Conservation (phyloP, 2,888 invertebrate species). For the Platypus cylindrus region DNA sequence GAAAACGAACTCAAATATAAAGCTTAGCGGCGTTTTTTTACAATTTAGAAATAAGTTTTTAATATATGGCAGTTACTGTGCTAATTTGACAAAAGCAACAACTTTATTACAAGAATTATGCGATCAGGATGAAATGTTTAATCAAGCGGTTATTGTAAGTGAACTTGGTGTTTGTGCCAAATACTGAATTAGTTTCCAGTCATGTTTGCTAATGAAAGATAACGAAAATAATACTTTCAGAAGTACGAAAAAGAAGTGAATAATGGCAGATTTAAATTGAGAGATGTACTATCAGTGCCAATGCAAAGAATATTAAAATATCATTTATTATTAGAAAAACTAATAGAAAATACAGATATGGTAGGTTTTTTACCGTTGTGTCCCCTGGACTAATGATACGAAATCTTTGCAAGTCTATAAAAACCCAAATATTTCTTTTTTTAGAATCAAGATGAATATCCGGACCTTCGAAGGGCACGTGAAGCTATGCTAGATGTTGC, state of each 20-base stretch:
- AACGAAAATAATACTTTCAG: too few relatives aligned
- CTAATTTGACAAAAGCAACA: conserved; percentile 84
- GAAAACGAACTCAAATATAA: conserved; percentile 45
- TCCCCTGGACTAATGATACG: too few relatives aligned
- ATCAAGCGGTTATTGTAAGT: conserved; percentile 56
- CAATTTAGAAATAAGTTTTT: conserved; percentile 83
- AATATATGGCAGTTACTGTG: conserved; percentile 92
- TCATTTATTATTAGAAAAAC: conserved; percentile 81
- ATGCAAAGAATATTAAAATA: conserved; percentile 98
- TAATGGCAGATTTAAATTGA: conserved; percentile 85
- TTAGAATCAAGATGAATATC: conserved; percentile 74
- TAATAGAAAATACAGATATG: conserved; percentile 74
- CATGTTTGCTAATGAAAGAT: too few relatives aligned
- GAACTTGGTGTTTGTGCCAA: neutral
- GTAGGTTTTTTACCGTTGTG: conserved; percentile 43
- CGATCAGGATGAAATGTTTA: conserved; percentile 49
- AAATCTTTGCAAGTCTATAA: too few relatives aligned
- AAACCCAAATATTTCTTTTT: conserved; percentile 13
- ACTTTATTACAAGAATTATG: conserved; percentile 67
- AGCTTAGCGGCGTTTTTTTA: conserved; percentile 74
- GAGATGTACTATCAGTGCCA: conserved; percentile 93
- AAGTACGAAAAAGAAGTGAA: conserved; percentile 89
- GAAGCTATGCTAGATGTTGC: conserved; percentile 96
- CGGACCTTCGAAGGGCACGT: conserved; percentile 71
- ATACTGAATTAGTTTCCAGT: too few relatives aligned